A percentile compares a stretch with the other conserved stretches of the same genome.
Evolutionary conservation across 1,140 invertebrate genomes (phyloP).

Genomic region (Physella acuta): DNA sequence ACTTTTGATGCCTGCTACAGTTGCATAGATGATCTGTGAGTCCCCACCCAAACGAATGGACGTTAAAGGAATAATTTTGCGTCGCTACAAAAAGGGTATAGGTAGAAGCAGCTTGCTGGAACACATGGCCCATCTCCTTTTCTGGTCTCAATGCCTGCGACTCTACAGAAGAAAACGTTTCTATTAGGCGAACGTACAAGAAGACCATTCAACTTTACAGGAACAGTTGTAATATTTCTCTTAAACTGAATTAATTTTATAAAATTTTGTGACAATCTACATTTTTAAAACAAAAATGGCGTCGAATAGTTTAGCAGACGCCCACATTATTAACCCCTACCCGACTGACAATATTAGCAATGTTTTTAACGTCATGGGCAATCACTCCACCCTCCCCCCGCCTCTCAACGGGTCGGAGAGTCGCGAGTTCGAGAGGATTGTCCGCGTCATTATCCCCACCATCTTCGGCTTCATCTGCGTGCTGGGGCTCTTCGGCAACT

Average conservation of each 20-base stretch:
- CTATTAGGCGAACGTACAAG: no score
- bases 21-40: no score
- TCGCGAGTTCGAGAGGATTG: conserved; percentile 33
- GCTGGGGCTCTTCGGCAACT: conserved; percentile 85
- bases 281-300: conserved; percentile 8
- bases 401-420: background rate
- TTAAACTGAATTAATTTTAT: no score
- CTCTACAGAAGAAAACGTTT: no score
- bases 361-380: background rate
- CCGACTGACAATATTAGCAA: background rate
- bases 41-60: conserved; percentile 8
- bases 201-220: no score
- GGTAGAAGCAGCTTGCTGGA: background rate
- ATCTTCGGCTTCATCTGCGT: conserved; percentile 86
- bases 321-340: background rate
- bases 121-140: background rate
- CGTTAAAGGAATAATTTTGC: conserved; percentile 20
- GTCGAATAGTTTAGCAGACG: conserved; percentile 7
- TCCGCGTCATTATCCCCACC: conserved; percentile 69
- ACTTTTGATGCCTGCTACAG: no score
- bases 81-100: conserved; percentile 15
- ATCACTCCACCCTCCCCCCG: background rate
- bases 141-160: no score
- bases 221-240: no score
- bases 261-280: background rate